Evolutionary conservation across 2,888 invertebrate species (phyloP).

Genomic region (Nipponacmea schrenckii): DNA sequence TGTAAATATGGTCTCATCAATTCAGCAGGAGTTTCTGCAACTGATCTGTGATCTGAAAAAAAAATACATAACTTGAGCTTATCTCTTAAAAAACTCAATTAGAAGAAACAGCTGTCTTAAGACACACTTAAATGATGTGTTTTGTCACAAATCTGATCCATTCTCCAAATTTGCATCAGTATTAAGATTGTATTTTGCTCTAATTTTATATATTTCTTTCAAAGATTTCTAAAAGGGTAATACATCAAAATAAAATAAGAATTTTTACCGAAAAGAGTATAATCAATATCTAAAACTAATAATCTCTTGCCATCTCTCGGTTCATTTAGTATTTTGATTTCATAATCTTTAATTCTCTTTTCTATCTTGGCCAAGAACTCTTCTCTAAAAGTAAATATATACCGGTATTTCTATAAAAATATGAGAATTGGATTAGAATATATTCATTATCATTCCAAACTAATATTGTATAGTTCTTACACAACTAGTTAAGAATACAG

Average conservation of each 20-base stretch:
- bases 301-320: conserved; percentile 87
- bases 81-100: not conserved
- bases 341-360: conserved; percentile 84
- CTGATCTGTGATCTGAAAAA: conserved; percentile 82
- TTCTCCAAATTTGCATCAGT: no score
- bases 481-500: not conserved
- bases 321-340: conserved; percentile 83
- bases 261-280: conserved; percentile 83
- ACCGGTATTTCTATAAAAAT: not conserved
- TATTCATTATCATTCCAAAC: not conserved
- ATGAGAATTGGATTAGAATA: not conserved
- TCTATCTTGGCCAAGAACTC: conserved; percentile 73
- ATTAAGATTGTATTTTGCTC: no score
- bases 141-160: no score
- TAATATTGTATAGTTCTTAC: not conserved
- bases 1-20: conserved; percentile 95
- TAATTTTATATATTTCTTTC: no score
- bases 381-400: conserved; percentile 50
- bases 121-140: no score
- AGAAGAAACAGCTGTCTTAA: not conserved
- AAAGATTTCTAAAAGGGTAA: no score
- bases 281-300: conserved; percentile 94
- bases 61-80: not conserved
- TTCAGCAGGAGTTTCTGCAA: conserved; percentile 87
- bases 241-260: no score